Conservation (phyloP, 2,888 invertebrate genomes). For the Resseliella maxima region DNA sequence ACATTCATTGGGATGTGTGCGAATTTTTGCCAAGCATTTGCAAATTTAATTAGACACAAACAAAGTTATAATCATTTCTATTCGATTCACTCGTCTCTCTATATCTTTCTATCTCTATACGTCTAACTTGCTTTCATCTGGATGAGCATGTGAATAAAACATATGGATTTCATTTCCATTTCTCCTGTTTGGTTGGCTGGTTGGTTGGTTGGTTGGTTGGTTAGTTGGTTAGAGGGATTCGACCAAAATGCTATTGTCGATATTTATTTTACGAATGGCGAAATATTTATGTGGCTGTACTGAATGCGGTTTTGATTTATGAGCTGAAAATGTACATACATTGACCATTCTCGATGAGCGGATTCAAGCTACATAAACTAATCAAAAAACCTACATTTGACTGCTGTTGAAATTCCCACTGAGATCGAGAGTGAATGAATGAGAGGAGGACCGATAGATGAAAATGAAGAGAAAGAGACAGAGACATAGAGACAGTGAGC, state of each 20-base stretch:
- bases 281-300: conserved; percentile 16
- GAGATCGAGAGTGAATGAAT: too few species aligned
- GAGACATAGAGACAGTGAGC: too few species aligned
- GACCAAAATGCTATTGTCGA: conserved; percentile 7
- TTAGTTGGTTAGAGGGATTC: neutral
- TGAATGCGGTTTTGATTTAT: conserved; percentile 41
- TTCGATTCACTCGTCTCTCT: neutral
- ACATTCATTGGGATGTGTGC: neutral
- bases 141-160: conserved; percentile 14
- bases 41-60: conserved; percentile 54
- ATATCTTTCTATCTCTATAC: neutral
- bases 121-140: neutral
- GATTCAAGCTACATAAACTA: conserved; percentile 19
- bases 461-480: too few species aligned
- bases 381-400: conserved; percentile 20
- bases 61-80: conserved; percentile 27
- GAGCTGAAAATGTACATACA: neutral
- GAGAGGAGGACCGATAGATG: too few species aligned
- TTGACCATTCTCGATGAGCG: neutral
- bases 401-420: conserved; percentile 34
- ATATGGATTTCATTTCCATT: conserved; percentile 16
- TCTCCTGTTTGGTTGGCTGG: neutral
- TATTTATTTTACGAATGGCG: conserved; percentile 30
- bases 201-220: too few species aligned
- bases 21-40: conserved; percentile 18